These are phyloP conservation scores for Argyrosomus regius DNA, from an alignment of 2,797 vertebrate genomes.

Conservation along the genomic window DNA sequence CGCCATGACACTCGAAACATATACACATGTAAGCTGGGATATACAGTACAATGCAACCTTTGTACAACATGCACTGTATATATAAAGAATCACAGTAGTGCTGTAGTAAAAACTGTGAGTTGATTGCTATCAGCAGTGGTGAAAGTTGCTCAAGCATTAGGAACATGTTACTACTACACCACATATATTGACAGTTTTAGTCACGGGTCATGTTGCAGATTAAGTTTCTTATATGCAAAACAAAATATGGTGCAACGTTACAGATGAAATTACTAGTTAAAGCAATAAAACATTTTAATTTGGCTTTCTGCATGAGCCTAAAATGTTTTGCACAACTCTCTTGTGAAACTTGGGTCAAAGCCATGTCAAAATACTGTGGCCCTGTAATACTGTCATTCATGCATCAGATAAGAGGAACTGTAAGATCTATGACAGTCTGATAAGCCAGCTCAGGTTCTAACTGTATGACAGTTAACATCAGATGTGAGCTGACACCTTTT, in stretches of 20 bases:
- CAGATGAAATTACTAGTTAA: neutral
- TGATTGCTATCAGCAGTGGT: neutral
- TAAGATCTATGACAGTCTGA: slow-evolving; percentile 4
- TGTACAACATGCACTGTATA: slow-evolving; percentile 31
- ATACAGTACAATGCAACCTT: slow-evolving; percentile 25
- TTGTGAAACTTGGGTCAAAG: neutral
- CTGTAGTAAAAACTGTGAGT: slow-evolving; percentile 2
- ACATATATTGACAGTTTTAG: neutral
- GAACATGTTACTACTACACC: neutral
- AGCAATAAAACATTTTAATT: too few species aligned
- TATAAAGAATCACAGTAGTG: slow-evolving; percentile 26
- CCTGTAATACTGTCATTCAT: neutral
- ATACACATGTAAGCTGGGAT: slow-evolving; percentile 16
- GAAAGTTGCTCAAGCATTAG: slow-evolving; percentile 8
- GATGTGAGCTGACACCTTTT: slow-evolving; percentile 25
- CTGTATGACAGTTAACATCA: slow-evolving; percentile 49
- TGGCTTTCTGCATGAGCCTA: neutral
- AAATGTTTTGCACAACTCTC: neutral
- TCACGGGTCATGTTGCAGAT: neutral
- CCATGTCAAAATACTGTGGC: neutral
- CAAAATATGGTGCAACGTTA: neutral
- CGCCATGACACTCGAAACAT: neutral
- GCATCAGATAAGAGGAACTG: neutral
- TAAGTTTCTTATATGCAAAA: neutral
- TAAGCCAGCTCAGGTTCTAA: slow-evolving; percentile 4